These are phyloP conservation scores for Rhopalosiphum nymphaeae DNA, from an alignment of 2,888 invertebrate genomes.

Conservation along the genomic window DNA sequence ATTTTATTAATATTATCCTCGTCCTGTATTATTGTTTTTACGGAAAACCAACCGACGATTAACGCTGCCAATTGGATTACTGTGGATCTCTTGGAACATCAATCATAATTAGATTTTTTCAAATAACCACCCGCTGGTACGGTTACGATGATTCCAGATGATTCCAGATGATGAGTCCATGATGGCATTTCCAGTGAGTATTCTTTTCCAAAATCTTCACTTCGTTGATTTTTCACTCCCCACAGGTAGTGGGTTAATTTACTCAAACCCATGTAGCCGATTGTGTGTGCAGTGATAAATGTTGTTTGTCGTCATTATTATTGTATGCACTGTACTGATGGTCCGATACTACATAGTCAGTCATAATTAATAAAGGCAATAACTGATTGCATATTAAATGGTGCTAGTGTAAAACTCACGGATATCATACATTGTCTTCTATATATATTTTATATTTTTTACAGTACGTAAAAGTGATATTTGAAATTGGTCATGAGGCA, in stretches of 20 bases:
- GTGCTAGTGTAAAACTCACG: background rate
- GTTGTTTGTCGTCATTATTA: background rate
- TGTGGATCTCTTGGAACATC: background rate
- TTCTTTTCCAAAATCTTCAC: background rate
- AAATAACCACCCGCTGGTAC: slow-evolving; percentile 21
- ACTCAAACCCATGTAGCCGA: background rate
- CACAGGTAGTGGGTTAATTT: background rate
- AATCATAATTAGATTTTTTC: background rate
- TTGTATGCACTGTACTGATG: background rate
- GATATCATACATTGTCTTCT: background rate
- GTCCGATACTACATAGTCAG: background rate
- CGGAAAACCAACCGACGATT: background rate
- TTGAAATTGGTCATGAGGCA: slow-evolving; percentile 94
- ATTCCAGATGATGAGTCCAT: slow-evolving; percentile 52
- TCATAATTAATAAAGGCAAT: background rate
- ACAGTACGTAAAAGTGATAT: slow-evolving; percentile 79
- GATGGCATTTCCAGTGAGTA: slow-evolving; percentile 64
- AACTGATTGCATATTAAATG: background rate
- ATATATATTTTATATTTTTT: slow-evolving; percentile 34
- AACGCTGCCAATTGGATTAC: background rate
- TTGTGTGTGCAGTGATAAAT: background rate
- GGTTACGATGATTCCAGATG: slow-evolving; percentile 43
- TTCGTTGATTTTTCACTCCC: background rate
- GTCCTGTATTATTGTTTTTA: background rate
- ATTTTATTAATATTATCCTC: background rate